phyloP scores from a whole-genome alignment of 1,140 invertebrate species.

The Rhagoletis zephyria region DNA sequence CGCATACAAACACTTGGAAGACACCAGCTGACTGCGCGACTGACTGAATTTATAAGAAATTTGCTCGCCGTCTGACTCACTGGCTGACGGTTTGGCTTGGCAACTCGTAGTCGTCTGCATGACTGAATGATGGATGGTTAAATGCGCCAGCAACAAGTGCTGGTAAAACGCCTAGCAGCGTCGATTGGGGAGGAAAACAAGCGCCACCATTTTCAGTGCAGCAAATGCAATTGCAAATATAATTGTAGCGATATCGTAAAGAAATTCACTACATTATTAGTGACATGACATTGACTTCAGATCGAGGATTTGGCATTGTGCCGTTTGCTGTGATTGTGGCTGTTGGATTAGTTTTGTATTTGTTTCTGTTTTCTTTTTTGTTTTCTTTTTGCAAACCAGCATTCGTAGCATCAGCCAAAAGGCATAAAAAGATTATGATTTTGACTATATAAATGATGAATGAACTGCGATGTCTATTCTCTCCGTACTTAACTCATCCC shows the following conservation, averaged over 20 bases:
- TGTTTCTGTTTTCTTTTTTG: background rate
- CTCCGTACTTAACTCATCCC: background rate
- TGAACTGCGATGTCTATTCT: background rate
- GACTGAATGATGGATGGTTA: conserved; percentile 4
- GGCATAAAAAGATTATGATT: conserved; percentile 9
- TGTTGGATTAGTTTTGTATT: too few relatives aligned
- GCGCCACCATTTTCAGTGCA: background rate
- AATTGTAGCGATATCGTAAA: background rate
- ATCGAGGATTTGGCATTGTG: background rate
- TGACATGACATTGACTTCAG: conserved; percentile 1
- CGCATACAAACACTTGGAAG: background rate
- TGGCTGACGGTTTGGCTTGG: background rate
- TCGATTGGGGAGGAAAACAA: background rate
- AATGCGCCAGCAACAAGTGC: conserved; percentile 21
- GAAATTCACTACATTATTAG: background rate
- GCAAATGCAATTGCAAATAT: background rate
- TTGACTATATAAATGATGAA: background rate
- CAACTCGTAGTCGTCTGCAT: conserved; percentile 7
- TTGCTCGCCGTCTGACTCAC: conserved; percentile 24
- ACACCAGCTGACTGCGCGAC: conserved; percentile 27
- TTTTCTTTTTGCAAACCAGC: background rate
- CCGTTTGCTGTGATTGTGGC: background rate
- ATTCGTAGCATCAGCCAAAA: background rate
- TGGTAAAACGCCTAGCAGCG: background rate
- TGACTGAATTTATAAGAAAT: conserved; percentile 2